Conservation (phyloP, 2,113 vertebrate genomes). For the Eidolon helvum region DNA sequence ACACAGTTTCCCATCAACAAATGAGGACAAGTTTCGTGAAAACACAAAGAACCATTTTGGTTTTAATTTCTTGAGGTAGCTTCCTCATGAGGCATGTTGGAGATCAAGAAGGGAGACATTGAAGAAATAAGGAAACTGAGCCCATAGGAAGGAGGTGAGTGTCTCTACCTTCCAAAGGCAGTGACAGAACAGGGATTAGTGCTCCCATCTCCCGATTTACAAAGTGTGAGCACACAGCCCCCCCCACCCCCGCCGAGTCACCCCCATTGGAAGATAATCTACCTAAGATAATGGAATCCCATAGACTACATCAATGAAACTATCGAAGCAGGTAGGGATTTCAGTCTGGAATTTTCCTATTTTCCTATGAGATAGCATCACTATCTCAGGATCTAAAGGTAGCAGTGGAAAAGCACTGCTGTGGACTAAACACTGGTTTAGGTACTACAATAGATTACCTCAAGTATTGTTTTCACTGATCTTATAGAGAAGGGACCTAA, state of each 20-base stretch:
- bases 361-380: background rate
- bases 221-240: background rate
- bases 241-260: accelerated
- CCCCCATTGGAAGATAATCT: background rate
- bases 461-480: background rate
- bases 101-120: background rate
- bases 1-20: background rate
- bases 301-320: background rate
- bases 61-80: background rate
- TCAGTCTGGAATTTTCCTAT: background rate
- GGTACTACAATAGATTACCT: too few relatives aligned
- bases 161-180: background rate
- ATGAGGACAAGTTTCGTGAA: background rate
- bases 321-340: background rate
- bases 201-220: background rate
- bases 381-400: background rate
- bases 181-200: background rate
- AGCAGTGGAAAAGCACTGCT: background rate
- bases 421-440: background rate
- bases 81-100: background rate
- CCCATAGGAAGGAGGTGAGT: background rate
- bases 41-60: background rate
- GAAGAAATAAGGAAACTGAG: background rate
- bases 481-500: background rate
- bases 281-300: background rate